Evolutionary conservation across 2,797 vertebrate species (phyloP).

Genomic region (Remorina albescens): DNA sequence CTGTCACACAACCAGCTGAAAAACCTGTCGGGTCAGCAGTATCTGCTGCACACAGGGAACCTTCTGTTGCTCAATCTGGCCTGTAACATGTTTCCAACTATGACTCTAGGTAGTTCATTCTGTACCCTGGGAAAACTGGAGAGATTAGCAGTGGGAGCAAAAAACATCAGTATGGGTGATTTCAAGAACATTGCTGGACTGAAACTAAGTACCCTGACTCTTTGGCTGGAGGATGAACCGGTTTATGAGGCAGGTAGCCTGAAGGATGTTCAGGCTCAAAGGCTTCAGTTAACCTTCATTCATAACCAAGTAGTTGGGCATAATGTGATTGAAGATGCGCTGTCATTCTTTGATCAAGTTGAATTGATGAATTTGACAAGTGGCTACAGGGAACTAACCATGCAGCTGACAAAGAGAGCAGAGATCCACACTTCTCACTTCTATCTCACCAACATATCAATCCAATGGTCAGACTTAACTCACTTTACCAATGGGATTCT

Average conservation of each 20-base stretch:
- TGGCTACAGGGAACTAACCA: conserved; percentile 34
- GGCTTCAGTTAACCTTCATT: conserved; percentile 59
- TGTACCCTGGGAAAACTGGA: conserved; percentile 75
- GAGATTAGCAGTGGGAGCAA: conserved; percentile 82
- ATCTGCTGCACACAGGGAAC: conserved; percentile 66
- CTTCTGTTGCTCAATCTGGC: conserved; percentile 86
- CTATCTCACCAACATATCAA: conserved; percentile 77
- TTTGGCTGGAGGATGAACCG: conserved; percentile 64
- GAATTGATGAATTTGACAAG: conserved; percentile 82
- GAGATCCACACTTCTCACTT: conserved; percentile 78
- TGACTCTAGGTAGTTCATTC: conserved; percentile 82
- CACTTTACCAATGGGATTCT: conserved; percentile 72
- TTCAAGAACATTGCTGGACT: conserved; percentile 79
- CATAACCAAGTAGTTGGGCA: conserved; percentile 16
- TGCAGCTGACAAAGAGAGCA: conserved; percentile 48
- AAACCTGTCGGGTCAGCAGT: conserved; percentile 75
- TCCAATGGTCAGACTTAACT: conserved; percentile 79
- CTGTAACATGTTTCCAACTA: conserved; percentile 79
- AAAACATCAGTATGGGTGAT: conserved; percentile 74
- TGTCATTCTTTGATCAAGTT: conserved; percentile 80
- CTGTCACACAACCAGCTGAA: conserved; percentile 87
- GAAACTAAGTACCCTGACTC: conserved; percentile 73
- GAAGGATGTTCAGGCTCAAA: conserved; percentile 51
- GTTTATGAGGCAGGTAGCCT: conserved; percentile 75
- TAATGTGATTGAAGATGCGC: conserved; percentile 76